A percentile compares a stretch with the other conserved stretches of the same genome.
Conservation (phyloP, 2,113 vertebrate species). For the Galbula dea region DNA sequence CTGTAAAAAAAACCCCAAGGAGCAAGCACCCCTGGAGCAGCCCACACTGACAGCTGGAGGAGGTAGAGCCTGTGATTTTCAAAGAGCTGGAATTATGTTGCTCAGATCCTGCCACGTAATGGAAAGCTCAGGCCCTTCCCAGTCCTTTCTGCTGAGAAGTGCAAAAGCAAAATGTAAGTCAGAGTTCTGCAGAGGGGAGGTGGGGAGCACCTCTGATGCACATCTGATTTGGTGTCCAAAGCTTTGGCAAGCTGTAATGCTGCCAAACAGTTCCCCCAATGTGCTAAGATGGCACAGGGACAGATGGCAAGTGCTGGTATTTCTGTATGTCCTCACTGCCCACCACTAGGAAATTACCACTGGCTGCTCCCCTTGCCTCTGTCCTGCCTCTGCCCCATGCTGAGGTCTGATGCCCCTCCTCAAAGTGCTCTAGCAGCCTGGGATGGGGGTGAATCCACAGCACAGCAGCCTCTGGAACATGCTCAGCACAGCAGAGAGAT, state of each 20-base stretch:
- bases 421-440: fast-evolving
- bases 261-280: fast-evolving
- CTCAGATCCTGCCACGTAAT: fast-evolving
- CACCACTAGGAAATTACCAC: fast-evolving
- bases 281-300: background rate
- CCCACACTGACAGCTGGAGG: background rate
- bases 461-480: background rate
- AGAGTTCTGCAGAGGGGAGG: background rate
- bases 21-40: background rate
- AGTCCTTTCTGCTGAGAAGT: background rate
- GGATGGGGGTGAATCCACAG: fast-evolving
- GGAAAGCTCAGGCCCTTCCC: background rate
- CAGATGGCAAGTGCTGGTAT: background rate
- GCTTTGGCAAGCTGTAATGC: background rate
- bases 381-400: background rate
- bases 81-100: background rate
- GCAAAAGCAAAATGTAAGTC: background rate
- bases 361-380: background rate
- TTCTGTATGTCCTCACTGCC: background rate
- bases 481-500: background rate
- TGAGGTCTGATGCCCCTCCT: background rate
- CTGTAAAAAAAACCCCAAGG: background rate
- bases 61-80: background rate
- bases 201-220: fast-evolving
- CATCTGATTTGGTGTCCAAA: background rate